phyloP scores from a whole-genome alignment of 1,140 invertebrate genomes.

The Tribolium madens region DNA sequence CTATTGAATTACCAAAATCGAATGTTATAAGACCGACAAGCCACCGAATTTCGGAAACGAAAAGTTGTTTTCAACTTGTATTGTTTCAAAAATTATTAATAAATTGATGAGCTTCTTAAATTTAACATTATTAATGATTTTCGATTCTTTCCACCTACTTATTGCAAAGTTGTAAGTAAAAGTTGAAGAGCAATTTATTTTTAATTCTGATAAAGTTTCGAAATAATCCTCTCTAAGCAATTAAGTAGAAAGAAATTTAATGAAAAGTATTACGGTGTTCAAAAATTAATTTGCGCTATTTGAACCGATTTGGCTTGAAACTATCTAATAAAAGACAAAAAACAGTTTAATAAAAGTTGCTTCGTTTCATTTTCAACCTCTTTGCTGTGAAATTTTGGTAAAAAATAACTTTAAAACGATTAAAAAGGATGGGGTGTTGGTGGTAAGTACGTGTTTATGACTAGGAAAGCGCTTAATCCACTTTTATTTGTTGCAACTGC shows the following conservation, averaged over 20 bases:
- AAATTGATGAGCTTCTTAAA: no score
- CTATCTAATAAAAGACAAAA: no score
- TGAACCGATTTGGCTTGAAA: neutral
- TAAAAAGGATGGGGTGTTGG: conserved; percentile 27
- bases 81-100: no score
- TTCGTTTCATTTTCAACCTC: no score
- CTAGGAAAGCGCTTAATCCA: conserved; percentile 34
- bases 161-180: neutral
- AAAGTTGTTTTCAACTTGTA: no score
- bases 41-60: no score
- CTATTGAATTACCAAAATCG: conserved; percentile 29
- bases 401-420: conserved; percentile 22
- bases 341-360: no score
- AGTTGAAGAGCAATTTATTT: neutral
- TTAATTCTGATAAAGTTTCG: neutral
- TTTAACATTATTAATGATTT: no score
- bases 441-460: conserved; percentile 38
- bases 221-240: neutral
- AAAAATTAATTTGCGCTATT: neutral
- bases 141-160: neutral
- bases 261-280: neutral
- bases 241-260: neutral
- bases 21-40: neutral
- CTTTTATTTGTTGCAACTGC: conserved; percentile 41
- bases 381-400: neutral